phyloP scores from a whole-genome alignment of 1,140 invertebrate species.

The Brachystomella parvula region DNA sequence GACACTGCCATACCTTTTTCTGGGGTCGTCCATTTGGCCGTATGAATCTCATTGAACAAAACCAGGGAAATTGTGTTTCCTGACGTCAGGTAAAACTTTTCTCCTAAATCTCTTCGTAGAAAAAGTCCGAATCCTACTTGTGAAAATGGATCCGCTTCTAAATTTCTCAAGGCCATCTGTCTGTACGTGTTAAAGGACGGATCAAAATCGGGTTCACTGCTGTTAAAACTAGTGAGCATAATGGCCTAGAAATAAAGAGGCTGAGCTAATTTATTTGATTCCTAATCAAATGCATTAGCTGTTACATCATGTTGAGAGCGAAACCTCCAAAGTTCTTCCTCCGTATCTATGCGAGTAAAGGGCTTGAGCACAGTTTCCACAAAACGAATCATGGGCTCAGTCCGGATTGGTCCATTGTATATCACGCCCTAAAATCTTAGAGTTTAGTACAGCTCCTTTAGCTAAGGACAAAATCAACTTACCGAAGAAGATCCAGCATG shows the following conservation, averaged over 20 bases:
- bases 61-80: slow-evolving; percentile 35
- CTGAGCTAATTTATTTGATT: not conserved
- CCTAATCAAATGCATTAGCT: not conserved
- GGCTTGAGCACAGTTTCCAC: slow-evolving; percentile 30
- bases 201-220: slow-evolving; percentile 15
- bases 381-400: slow-evolving; percentile 34
- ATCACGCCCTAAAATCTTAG: slow-evolving; percentile 31
- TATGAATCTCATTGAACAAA: slow-evolving; percentile 38
- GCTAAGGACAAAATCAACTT: slow-evolving; percentile 11
- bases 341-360: slow-evolving; percentile 31
- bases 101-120: slow-evolving; percentile 24
- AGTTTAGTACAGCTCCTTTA: too few species aligned
- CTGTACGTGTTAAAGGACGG: slow-evolving; percentile 30
- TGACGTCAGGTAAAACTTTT: slow-evolving; percentile 32
- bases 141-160: slow-evolving; percentile 36
- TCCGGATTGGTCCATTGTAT: slow-evolving; percentile 35
- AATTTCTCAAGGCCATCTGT: slow-evolving; percentile 35
- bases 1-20: slow-evolving; percentile 23
- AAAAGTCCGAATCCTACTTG: slow-evolving; percentile 37
- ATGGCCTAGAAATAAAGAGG: slow-evolving; percentile 24
- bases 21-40: slow-evolving; percentile 33
- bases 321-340: slow-evolving; percentile 37
- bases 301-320: slow-evolving; percentile 36
- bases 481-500: slow-evolving; percentile 27
- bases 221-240: slow-evolving; percentile 34